Conservation (phyloP, 1,140 invertebrate genomes). For the Drosophila yakuba region DNA sequence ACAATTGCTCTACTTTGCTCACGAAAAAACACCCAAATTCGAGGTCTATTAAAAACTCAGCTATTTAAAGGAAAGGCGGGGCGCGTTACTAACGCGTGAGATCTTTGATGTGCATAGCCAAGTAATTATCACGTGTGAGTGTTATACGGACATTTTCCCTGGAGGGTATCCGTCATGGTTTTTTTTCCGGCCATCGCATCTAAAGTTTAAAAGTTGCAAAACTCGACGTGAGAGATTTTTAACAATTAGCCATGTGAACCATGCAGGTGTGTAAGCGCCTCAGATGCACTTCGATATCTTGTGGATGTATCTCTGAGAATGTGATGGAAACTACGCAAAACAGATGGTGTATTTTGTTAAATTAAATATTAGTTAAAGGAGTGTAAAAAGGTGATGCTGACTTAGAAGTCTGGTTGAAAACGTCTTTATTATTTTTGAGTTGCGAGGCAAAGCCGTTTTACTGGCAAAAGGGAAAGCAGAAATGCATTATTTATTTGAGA, state of each 20-base stretch:
- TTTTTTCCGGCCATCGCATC: constrained; percentile 4
- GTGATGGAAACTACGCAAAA: not conserved
- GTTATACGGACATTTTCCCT: constrained; percentile 3
- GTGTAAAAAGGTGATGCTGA: no score
- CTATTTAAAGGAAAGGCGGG: not conserved
- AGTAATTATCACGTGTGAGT: constrained; percentile 41
- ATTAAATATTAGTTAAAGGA: no score
- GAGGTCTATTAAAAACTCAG: no score
- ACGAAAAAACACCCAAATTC: no score
- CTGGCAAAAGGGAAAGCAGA: no score
- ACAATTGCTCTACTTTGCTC: no score
- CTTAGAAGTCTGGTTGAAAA: no score
- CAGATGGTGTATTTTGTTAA: not conserved
- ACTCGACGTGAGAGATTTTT: constrained; percentile 12
- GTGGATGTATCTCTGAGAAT: not conserved
- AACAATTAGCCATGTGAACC: constrained; percentile 17
- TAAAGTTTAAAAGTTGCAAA: constrained; percentile 38
- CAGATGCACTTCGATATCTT: not conserved
- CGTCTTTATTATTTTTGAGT: no score
- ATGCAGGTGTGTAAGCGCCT: not conserved
- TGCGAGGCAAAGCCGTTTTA: no score
- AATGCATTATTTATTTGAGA: no score
- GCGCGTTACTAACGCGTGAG: not conserved
- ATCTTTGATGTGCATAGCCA: constrained; percentile 32
- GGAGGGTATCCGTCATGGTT: constrained; percentile 20